Evolutionary conservation across 2,797 vertebrate species (phyloP).

Genomic region (Sitta carolinensis): DNA sequence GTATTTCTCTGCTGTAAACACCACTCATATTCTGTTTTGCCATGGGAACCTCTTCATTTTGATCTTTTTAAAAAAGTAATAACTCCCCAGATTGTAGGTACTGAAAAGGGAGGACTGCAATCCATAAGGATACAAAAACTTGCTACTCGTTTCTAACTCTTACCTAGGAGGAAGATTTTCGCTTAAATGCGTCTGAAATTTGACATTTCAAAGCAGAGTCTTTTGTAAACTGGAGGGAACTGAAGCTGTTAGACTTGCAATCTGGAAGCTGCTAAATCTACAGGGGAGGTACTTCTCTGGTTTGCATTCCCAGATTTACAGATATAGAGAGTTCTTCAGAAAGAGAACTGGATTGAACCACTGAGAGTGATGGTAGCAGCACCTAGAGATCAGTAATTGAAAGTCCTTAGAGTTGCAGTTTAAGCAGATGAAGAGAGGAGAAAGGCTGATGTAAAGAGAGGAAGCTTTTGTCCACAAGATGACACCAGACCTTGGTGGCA

Average conservation of each 20-base stretch:
- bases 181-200: background rate
- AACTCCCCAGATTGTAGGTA: background rate
- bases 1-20: background rate
- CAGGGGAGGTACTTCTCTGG: background rate
- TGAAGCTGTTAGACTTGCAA: conserved; percentile 51
- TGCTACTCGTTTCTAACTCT: background rate
- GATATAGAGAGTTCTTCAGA: background rate
- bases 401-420: background rate
- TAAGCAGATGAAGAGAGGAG: background rate
- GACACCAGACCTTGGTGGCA: background rate
- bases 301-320: background rate
- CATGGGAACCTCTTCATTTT: background rate
- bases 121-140: background rate
- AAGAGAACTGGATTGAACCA: background rate
- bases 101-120: background rate
- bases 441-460: background rate
- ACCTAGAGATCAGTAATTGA: background rate
- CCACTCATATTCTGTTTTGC: background rate
- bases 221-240: conserved; percentile 33
- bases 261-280: conserved; percentile 48
- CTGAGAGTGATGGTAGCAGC: background rate
- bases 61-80: background rate
- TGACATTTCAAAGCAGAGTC: conserved; percentile 40
- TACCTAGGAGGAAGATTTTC: background rate
- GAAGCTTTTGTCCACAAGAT: background rate